Base-by-base conservation (phyloP, 2,797 vertebrate genomes). In the Bothrops alternatus region DNA sequence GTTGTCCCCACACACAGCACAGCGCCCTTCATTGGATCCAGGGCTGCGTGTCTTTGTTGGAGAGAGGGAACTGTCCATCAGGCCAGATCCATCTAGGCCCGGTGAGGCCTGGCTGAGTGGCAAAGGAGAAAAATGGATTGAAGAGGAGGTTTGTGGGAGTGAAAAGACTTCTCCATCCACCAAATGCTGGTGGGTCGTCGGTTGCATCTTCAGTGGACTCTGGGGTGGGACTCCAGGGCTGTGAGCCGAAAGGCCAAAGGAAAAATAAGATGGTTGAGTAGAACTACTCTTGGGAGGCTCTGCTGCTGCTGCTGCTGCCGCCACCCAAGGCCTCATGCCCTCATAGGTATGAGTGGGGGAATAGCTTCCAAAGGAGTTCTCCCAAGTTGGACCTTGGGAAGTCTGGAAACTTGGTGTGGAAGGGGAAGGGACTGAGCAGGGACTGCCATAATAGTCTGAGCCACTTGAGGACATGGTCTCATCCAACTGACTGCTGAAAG, bases 1-100 rank as follows among this genome's bases (percentile, higher is more conserved):
- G 0, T 98, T 99, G 97, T 99, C 99, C 50, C 99, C 99, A 56
- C 99, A 99, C 87, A 99, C 99, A 0, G 99, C 99, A 65, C 99
- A 99, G 94, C 98, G 98, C 0, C 99, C 98, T 95, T 99, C 99
- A 0, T 95, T 98, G 47, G 97, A 97, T 18, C 97, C 97, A 0
- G 97, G 97, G 90, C 97, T 98, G 69, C 98, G 98, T 11, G 95
- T 92, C 95, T 99, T 99, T 91, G 97, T 91, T 3, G 98, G 98
- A 1, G 96, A 94, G 94, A 98, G 94, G 0, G 96, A 94, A 47
- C 95, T 97, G 14, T 98, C 98, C 90, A 97, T 93, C 65, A 97
- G 73, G 92, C 97, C 95, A 0, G 98, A 97, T 92, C 97, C 97
- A 56, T 98, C 98, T 65, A 98, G 95, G 94, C 97, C 95, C 0